Evolutionary conservation across 2,113 vertebrate genomes (phyloP).

Genomic region (Gasterosteus nipponicus): DNA sequence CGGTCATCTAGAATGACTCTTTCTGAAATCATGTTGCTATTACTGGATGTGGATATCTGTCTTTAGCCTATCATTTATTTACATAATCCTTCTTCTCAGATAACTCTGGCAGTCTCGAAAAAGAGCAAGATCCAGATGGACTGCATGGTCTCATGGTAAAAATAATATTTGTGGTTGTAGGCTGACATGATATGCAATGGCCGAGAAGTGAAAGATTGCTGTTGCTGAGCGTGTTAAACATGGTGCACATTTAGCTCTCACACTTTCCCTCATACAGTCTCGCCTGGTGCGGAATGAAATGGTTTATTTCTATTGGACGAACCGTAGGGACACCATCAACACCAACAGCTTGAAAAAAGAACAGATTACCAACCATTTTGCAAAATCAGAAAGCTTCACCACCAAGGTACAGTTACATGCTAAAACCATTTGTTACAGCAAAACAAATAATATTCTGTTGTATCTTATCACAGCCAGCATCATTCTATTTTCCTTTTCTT

Average conservation of each 20-base stretch:
- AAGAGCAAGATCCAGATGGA: conserved; percentile 69
- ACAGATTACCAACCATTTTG: conserved; percentile 88
- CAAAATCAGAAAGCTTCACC: conserved; percentile 82
- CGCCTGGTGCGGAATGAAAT: conserved; percentile 83
- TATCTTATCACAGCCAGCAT: neutral
- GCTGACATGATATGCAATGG: neutral
- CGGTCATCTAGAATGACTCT: conserved; percentile 25
- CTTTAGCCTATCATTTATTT: neutral
- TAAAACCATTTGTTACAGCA: neutral
- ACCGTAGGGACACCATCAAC: conserved; percentile 68
- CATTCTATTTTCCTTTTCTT: neutral
- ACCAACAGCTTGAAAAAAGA: conserved; percentile 81
- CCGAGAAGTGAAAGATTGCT: neutral
- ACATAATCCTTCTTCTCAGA: conserved; percentile 61
- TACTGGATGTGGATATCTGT: neutral
- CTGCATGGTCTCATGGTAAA: conserved; percentile 86
- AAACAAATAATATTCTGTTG: neutral
- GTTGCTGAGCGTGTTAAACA: neutral
- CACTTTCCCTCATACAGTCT: conserved; percentile 75
- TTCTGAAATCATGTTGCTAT: neutral
- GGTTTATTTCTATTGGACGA: conserved; percentile 90
- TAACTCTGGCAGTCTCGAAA: conserved; percentile 65
- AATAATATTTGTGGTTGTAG: conserved; percentile 2
- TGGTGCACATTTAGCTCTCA: neutral
- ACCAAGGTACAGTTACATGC: conserved; percentile 83